Evolutionary conservation across 1,140 invertebrate genomes (phyloP).

Genomic region (Pantala flavescens): DNA sequence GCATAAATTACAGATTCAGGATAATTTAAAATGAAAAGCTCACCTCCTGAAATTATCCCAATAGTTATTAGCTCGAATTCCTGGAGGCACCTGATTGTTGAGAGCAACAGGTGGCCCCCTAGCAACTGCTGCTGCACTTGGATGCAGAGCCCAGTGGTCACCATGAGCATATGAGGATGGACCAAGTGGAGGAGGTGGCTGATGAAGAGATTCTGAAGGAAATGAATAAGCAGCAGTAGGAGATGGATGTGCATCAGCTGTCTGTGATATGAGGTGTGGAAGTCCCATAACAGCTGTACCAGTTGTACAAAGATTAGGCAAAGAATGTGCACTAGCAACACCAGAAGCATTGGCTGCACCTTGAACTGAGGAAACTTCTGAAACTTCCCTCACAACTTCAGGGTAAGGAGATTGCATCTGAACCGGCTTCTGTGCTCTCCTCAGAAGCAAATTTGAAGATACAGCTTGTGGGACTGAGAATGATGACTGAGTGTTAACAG

Average conservation of each 20-base stretch:
- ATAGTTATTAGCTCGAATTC: slow-evolving; percentile 79
- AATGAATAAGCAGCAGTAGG: slow-evolving; percentile 17
- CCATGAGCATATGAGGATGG: slow-evolving; percentile 6
- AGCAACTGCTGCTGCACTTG: neutral
- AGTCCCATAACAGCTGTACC: neutral
- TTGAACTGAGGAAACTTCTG: neutral
- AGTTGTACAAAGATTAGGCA: slow-evolving; percentile 17
- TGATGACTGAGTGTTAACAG: neutral
- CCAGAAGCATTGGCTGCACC: neutral
- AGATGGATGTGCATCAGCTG: slow-evolving; percentile 17
- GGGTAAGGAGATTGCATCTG: neutral
- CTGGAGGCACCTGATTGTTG: slow-evolving; percentile 78
- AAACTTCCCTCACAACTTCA: neutral
- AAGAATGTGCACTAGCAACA: slow-evolving; percentile 18
- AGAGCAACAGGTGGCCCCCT: slow-evolving; percentile 37
- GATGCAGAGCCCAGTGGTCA: neutral
- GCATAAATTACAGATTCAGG: neutral
- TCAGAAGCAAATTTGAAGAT: neutral
- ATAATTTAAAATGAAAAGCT: slow-evolving; percentile 23
- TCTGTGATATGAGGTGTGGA: neutral
- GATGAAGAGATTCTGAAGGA: slow-evolving; percentile 15
- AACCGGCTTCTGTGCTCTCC: neutral
- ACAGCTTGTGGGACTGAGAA: neutral
- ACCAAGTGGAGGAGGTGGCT: slow-evolving; percentile 1
- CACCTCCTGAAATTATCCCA: slow-evolving; percentile 87